Evolutionary conservation across 2,888 invertebrate species (phyloP), one percentile per base, ranked within the genome.

Genomic region (Dinocampus coccinellae): DNA sequence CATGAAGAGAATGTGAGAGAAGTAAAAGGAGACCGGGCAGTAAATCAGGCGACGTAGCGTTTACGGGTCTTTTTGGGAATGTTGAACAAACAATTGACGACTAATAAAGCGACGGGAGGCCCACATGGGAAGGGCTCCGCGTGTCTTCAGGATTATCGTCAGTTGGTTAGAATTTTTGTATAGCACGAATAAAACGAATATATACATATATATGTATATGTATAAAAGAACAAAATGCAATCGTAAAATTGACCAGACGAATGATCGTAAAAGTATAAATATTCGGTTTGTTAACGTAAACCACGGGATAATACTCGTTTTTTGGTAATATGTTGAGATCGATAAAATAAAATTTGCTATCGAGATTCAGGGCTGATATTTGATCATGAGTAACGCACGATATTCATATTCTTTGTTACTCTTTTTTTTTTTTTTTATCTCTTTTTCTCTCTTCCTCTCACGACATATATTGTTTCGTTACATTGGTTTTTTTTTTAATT

Each of bases 71-170:
- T 86, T 85, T 86, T 84, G 75, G 84, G 85, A 85, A 87, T 86
- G 85, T 86, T 85, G 85, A 83, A 86, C 87, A 87, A 87, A 87
- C 87, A 86, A 87, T 86, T 85, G 86, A 85, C 84, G 85, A 84
- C 84, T 86, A 87, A 86, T 87, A 86, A 87, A 86, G 84, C 82
- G 80, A 76, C 81, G 78, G 81, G 75, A 72, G 69, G 74, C 69
- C 83, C 83, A 83, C 81, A 82, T 84, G 85, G 83, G 84, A 85
- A 83, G 82, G 60, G 65, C 47, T 42, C 73, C 63, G 58, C 52
- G 67, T 63, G 61, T 61, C 70, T 29, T 66, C 39, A 29, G 60
- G 66, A 71, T 66, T 62, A 71, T 55, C 22, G 16, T 58, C 55
- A 58, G 57, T 58, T 39, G 52, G 47, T 33, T 61, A 55, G 11